A percentile compares a stretch with the other conserved stretches of the same genome.
These are phyloP conservation scores for Lepidonotus clava DNA, from an alignment of 2,888 invertebrate genomes.

Conservation along the genomic window DNA sequence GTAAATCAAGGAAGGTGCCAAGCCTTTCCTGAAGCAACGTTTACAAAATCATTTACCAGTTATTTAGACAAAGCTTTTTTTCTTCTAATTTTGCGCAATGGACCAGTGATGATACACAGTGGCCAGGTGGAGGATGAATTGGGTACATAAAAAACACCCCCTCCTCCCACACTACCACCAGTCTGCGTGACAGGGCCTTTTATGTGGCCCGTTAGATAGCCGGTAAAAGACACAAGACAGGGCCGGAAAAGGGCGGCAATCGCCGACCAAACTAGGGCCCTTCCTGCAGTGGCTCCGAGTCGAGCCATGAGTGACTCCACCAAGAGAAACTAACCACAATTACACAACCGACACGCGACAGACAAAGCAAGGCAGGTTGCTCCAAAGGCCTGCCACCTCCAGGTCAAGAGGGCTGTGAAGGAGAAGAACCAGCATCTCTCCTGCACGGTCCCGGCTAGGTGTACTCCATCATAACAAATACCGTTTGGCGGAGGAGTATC, in stretches of 20 bases:
- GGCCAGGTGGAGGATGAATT: too few species aligned
- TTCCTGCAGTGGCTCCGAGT: neutral
- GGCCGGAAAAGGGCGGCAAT: neutral
- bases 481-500: too few species aligned
- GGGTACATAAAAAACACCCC: too few species aligned
- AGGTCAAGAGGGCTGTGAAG: neutral
- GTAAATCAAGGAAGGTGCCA: neutral
- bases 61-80: too few species aligned
- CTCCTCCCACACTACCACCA: too few species aligned
- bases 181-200: too few species aligned
- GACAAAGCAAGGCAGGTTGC: neutral
- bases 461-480: too few species aligned
- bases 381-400: neutral
- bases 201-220: too few species aligned
- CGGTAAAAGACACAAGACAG: constrained; percentile 14
- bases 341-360: constrained; percentile 22
- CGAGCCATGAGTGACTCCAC: neutral
- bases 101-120: too few species aligned
- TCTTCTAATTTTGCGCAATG: too few species aligned
- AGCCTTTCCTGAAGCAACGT: neutral
- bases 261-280: neutral
- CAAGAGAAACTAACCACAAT: constrained; percentile 8
- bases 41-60: too few species aligned
- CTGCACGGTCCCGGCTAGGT: too few species aligned
- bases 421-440: constrained; percentile 18